Conservation (phyloP, 1,140 invertebrate species). For the Drosophila ananassae region DNA sequence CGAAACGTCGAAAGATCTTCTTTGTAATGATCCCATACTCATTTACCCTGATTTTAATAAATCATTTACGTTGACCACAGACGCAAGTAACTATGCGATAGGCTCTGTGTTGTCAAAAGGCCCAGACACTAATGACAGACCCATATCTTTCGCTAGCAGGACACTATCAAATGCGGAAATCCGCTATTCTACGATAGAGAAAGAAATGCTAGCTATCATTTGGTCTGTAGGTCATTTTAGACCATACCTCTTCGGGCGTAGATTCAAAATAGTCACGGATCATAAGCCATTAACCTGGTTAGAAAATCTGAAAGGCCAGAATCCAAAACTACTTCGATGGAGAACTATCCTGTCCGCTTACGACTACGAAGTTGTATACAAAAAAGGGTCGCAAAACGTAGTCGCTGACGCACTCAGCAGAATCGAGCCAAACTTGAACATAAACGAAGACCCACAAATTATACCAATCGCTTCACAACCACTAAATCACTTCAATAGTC, state of each 20-base stretch:
- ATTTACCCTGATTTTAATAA: constrained; percentile 14
- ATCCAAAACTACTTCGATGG: constrained; percentile 8
- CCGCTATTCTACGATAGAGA: constrained; percentile 19
- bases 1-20: too few species aligned
- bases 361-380: background rate
- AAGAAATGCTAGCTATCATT: constrained; percentile 17
- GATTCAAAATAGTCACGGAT: constrained; percentile 20
- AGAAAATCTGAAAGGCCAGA: constrained; percentile 4
- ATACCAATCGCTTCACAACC: background rate
- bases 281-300: constrained; percentile 15
- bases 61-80: constrained; percentile 19
- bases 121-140: background rate
- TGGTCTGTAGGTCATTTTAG: background rate
- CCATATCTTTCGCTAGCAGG: constrained; percentile 1
- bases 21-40: too few species aligned
- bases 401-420: background rate
- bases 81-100: constrained; percentile 13
- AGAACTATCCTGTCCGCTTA: too few species aligned
- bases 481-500: background rate
- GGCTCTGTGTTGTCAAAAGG: background rate
- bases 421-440: background rate
- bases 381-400: background rate
- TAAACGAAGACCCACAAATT: background rate
- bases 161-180: constrained; percentile 17
- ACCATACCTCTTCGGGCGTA: background rate